A percentile compares a stretch with the other conserved stretches of the same genome.
Conservation (phyloP, 2,797 vertebrate species). For the Bucorvus abyssinicus region DNA sequence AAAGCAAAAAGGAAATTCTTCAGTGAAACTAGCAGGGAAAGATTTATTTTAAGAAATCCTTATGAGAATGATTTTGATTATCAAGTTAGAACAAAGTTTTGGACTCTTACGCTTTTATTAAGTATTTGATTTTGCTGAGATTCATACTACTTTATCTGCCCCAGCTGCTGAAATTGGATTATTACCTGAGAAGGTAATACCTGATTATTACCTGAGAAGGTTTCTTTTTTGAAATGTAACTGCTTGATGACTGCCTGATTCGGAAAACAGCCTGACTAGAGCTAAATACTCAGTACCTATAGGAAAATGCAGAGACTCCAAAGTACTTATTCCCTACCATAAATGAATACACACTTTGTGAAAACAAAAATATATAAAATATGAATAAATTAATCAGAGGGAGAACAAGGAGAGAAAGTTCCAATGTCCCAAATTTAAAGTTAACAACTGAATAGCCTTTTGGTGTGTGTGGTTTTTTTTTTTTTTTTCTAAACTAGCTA, state of each 20-base stretch:
- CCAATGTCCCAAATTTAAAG: not conserved
- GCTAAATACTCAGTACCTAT: not conserved
- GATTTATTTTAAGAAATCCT: not conserved
- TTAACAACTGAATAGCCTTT: not conserved
- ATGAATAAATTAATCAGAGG: too few relatives aligned
- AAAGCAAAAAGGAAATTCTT: not conserved
- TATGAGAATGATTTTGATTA: not conserved
- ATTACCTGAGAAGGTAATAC: not conserved
- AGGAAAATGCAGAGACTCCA: not conserved
- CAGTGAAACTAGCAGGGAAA: not conserved
- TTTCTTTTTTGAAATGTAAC: not conserved
- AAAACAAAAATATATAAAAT: too few relatives aligned
- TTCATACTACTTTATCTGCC: not conserved
- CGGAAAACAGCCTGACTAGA: not conserved
- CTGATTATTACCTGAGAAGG: not conserved
- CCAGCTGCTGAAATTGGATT: not conserved
- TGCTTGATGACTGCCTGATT: not conserved
- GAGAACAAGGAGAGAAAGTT: not conserved
- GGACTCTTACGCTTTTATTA: not conserved
- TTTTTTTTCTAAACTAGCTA: not conserved
- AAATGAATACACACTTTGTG: not conserved
- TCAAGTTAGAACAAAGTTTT: not conserved
- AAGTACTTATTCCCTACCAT: not conserved
- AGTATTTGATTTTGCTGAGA: conserved; percentile 17
- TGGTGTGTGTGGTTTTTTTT: too few relatives aligned